phyloP scores from a whole-genome alignment of 30 jellyfish, hydroid and myxozoan genomes.

The Aurelia aurita complex sp. Pacific region DNA sequence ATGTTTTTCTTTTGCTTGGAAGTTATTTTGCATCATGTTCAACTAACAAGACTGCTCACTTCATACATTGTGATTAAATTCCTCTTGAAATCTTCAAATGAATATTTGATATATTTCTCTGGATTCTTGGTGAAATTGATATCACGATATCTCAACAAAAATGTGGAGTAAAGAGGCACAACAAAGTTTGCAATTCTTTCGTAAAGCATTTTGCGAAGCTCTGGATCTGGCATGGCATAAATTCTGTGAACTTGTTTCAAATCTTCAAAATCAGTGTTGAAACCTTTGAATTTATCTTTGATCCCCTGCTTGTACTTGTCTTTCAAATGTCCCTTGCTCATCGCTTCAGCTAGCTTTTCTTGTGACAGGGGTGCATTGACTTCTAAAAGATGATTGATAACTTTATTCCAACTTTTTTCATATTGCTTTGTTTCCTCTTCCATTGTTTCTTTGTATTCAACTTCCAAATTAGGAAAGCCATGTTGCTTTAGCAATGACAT shows the following conservation, averaged over 20 bases:
- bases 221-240: slow-evolving; percentile 90
- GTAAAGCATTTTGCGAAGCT: slow-evolving; percentile 58
- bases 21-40: too few species aligned
- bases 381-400: slow-evolving; percentile 76
- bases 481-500: slow-evolving; percentile 74
- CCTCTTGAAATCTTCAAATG: slow-evolving; percentile 72
- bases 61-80: slow-evolving; percentile 47
- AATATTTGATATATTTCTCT: slow-evolving; percentile 91
- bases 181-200: slow-evolving; percentile 57
- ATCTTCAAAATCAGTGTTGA: slow-evolving; percentile 95
- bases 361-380: slow-evolving; percentile 72
- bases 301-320: slow-evolving; percentile 94
- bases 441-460: slow-evolving; percentile 83
- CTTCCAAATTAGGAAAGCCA: slow-evolving; percentile 77
- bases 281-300: slow-evolving; percentile 96
- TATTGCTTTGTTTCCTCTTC: slow-evolving; percentile 77
- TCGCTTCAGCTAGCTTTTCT: slow-evolving; percentile 85
- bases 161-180: slow-evolving; percentile 77
- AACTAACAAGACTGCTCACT: not conserved
- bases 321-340: slow-evolving; percentile 88
- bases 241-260: slow-evolving; percentile 83
- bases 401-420: slow-evolving; percentile 88
- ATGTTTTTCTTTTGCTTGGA: too few species aligned
- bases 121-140: slow-evolving; percentile 94
- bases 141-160: slow-evolving; percentile 93